Evolutionary conservation across 2,797 vertebrate genomes (phyloP).

Genomic region (Apodemus agrarius): DNA sequence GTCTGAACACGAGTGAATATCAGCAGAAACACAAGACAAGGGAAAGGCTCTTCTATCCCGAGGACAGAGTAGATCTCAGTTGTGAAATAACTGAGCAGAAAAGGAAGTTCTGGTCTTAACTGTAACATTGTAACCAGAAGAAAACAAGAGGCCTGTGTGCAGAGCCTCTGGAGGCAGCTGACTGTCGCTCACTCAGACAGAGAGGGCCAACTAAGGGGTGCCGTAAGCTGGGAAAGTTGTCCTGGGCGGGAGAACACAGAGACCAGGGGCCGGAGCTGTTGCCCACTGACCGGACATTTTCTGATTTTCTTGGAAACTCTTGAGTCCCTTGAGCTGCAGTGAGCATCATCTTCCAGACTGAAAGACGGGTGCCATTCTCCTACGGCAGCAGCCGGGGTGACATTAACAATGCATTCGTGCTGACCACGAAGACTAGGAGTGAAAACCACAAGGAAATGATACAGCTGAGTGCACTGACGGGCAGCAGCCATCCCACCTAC

Average conservation of each 20-base stretch:
- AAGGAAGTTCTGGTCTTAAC: background rate
- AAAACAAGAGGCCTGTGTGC: background rate
- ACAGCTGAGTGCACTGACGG: no score
- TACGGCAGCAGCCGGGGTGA: background rate
- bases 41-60: background rate
- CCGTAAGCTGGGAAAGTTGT: background rate
- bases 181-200: background rate
- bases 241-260: background rate
- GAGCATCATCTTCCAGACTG: background rate
- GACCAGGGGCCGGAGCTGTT: no score
- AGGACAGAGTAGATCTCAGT: background rate
- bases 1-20: background rate
- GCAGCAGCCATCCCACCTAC: accelerated
- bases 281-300: accelerated
- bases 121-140: background rate
- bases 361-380: background rate
- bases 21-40: background rate
- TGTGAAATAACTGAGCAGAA: background rate
- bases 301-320: background rate
- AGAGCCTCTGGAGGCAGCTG: background rate
- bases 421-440: background rate
- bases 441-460: background rate
- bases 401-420: no score
- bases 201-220: background rate
- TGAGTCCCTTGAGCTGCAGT: background rate